Percentiles rank a stretch among this genome's conserved stretches.
Evolutionary conservation across 2,888 invertebrate genomes (phyloP).

Genomic region (Arge pagana): DNA sequence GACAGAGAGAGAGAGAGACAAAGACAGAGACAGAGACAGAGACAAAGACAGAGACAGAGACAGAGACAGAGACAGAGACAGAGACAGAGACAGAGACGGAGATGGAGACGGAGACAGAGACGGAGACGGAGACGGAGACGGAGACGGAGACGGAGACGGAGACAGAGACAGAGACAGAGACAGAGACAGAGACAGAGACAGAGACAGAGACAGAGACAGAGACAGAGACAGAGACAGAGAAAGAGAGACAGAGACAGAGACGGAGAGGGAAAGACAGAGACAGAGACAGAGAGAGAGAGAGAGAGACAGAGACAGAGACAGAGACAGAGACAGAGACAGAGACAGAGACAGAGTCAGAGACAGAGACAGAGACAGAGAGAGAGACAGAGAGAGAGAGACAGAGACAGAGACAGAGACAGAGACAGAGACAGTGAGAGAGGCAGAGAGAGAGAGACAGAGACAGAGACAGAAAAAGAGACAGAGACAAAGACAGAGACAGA

Average conservation of each 20-base stretch:
- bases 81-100: too few relatives aligned
- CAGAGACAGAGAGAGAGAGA: neutral
- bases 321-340: neutral
- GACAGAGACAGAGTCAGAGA: neutral
- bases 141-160: neutral
- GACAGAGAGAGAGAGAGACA: too few relatives aligned
- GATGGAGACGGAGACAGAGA: too few relatives aligned
- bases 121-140: neutral
- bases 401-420: slow-evolving; percentile 1
- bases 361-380: neutral
- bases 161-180: neutral
- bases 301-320: neutral
- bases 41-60: too few relatives aligned
- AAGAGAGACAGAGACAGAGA: neutral
- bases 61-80: neutral
- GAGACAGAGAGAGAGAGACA: neutral
- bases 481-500: too few relatives aligned
- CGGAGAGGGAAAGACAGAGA: neutral
- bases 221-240: neutral
- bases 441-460: neutral
- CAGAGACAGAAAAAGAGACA: slow-evolving; percentile 9
- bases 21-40: too few relatives aligned
- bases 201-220: neutral
- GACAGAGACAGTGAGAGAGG: too few relatives aligned
- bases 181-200: neutral